A percentile compares a stretch with the other conserved stretches of the same genome.
phyloP scores from a whole-genome alignment of 2,797 vertebrate genomes.

The Menidia menidia region DNA sequence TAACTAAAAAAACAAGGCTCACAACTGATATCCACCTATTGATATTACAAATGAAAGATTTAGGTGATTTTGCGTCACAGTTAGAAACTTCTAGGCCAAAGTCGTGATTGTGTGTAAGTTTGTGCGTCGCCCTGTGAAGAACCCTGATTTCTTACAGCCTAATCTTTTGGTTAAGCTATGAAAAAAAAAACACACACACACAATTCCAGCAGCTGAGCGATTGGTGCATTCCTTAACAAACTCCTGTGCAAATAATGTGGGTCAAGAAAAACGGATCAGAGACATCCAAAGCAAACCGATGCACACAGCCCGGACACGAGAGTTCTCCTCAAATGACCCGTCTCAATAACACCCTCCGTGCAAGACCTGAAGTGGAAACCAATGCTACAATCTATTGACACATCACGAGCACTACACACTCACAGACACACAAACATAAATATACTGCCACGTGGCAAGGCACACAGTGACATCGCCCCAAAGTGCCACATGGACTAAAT shows the following conservation, averaged over 20 bases:
- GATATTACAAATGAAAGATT: background rate
- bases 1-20: too few relatives aligned
- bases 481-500: constrained; percentile 69
- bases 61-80: background rate
- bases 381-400: constrained; percentile 45
- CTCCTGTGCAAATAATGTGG: background rate
- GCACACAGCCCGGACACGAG: background rate
- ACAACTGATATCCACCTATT: too few relatives aligned
- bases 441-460: constrained; percentile 45
- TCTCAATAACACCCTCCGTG: background rate
- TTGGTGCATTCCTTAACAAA: background rate
- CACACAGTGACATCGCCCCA: constrained; percentile 58
- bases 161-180: too few relatives aligned
- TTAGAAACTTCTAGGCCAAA: background rate
- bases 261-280: constrained; percentile 2
- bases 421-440: constrained; percentile 19
- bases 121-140: background rate
- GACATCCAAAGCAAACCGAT: constrained; percentile 3
- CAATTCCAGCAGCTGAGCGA: background rate
- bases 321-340: background rate
- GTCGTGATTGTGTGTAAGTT: background rate
- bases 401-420: constrained; percentile 6
- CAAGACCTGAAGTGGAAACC: constrained; percentile 19
- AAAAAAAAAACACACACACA: too few relatives aligned
- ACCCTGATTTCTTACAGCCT: too few relatives aligned